Conservation (phyloP, 2,113 vertebrate species). For the Brachyhypopomus occidentalis region DNA sequence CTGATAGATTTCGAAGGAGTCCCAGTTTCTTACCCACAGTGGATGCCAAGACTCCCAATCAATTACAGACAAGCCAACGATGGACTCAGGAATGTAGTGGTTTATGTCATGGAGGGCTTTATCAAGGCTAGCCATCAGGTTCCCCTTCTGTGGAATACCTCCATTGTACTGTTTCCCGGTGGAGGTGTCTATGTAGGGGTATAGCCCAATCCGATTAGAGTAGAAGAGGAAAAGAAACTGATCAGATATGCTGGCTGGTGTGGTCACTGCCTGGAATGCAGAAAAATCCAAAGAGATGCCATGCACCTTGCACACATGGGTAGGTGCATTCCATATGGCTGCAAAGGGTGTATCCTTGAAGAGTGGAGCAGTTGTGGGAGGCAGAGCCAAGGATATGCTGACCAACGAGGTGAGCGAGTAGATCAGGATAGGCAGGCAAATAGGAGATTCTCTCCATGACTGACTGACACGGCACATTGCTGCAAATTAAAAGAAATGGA, state of each 20-base stretch:
- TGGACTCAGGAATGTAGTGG: constrained; percentile 68
- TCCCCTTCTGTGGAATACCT: constrained; percentile 79
- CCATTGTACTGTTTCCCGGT: constrained; percentile 65
- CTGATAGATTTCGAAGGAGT: constrained; percentile 77
- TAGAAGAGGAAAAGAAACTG: constrained; percentile 86
- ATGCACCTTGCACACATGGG: constrained; percentile 62
- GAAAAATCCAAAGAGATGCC: constrained; percentile 75
- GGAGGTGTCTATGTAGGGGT: constrained; percentile 74
- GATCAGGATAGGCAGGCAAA: constrained; percentile 20
- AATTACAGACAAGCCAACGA: constrained; percentile 82
- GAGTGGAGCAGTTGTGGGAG: constrained; percentile 70
- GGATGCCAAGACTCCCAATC: constrained; percentile 93
- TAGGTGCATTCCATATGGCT: constrained; percentile 82
- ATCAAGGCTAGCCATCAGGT: constrained; percentile 72
- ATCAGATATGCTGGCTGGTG: constrained; percentile 59
- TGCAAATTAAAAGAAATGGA: neutral
- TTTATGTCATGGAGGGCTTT: constrained; percentile 75
- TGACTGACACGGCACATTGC: constrained; percentile 6
- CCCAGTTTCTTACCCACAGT: constrained; percentile 86
- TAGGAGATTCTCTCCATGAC: neutral
- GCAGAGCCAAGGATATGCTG: constrained; percentile 30
- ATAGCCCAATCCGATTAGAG: constrained; percentile 79
- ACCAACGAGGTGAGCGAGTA: constrained; percentile 30
- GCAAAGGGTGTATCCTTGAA: constrained; percentile 74
- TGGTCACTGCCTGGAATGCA: constrained; percentile 76